Conservation (phyloP, 1,140 invertebrate species). For the Platyura marginata region DNA sequence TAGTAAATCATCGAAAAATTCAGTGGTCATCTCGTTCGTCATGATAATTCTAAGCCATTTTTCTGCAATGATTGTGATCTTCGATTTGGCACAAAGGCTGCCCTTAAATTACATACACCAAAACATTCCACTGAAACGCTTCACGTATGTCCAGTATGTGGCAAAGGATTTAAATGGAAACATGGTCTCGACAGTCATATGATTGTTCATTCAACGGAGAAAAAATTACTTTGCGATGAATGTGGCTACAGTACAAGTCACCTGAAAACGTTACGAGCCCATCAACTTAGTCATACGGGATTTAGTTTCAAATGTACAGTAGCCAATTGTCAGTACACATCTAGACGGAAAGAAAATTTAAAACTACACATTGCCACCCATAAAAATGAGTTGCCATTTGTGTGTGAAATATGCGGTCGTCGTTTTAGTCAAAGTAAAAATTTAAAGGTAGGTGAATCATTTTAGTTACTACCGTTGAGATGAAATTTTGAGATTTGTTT, state of each 20-base stretch:
- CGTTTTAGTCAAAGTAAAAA: conserved; percentile 30
- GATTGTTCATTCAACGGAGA: conserved; percentile 31
- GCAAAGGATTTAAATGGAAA: conserved; percentile 43
- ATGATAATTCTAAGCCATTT: conserved; percentile 29
- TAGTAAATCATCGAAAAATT: too few species aligned
- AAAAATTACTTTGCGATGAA: conserved; percentile 38
- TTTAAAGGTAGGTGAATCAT: too few species aligned
- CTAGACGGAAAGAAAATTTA: conserved; percentile 30
- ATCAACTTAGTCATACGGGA: conserved; percentile 32
- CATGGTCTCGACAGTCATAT: conserved; percentile 37
- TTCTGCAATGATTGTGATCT: conserved; percentile 31
- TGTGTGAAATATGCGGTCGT: conserved; percentile 30
- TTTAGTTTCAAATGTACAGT: conserved; percentile 31
- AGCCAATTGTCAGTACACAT: conserved; percentile 27
- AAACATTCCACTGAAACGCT: conserved; percentile 35
- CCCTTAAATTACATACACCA: conserved; percentile 30
- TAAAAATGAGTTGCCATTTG: conserved; percentile 31
- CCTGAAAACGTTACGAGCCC: conserved; percentile 34
- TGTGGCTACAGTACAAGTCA: conserved; percentile 39
- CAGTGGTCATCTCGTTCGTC: conserved; percentile 24
- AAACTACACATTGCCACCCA: conserved; percentile 32
- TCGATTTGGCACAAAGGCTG: conserved; percentile 30
- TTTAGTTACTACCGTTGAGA: too few species aligned
- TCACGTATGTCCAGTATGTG: conserved; percentile 34
- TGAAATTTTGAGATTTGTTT: too few species aligned